These are phyloP conservation scores for Sycophila texana DNA, from an alignment of 2,888 invertebrate genomes.

Conservation along the genomic window DNA sequence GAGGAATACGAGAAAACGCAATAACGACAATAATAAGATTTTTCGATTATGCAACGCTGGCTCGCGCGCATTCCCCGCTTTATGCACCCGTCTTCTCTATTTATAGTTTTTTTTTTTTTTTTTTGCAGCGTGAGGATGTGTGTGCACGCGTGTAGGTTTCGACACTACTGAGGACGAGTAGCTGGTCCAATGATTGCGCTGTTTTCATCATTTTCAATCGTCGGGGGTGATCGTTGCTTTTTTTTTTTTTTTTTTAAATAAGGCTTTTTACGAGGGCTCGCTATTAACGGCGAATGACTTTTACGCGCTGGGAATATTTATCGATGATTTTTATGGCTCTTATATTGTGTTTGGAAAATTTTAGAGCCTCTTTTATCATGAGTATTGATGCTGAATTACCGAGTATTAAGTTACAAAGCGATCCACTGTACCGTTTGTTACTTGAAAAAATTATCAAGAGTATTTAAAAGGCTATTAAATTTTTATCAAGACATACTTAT, in stretches of 20 bases:
- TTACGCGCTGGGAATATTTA: constrained; percentile 8
- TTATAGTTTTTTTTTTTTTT: constrained; percentile 21
- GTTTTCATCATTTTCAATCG: constrained; percentile 4
- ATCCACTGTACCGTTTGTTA: too few species aligned
- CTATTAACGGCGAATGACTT: constrained; percentile 5
- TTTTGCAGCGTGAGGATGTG: not conserved
- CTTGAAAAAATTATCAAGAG: too few species aligned
- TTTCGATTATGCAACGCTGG: constrained; percentile 50
- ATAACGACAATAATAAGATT: constrained; percentile 52
- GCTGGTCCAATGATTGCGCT: not conserved
- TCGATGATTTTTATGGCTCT: constrained; percentile 8
- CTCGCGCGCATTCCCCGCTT: not conserved
- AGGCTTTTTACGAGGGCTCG: constrained; percentile 10
- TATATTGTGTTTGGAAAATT: not conserved
- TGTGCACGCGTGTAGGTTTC: not conserved
- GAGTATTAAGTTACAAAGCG: too few species aligned
- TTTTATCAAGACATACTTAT: too few species aligned
- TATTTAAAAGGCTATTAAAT: too few species aligned
- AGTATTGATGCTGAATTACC: too few species aligned
- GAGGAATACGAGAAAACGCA: constrained; percentile 18
- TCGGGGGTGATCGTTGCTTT: too few species aligned
- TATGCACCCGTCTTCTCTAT: constrained; percentile 7
- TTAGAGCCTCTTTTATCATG: too few species aligned
- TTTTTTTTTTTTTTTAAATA: constrained; percentile 13
- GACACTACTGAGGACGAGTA: not conserved